These are phyloP conservation scores for Brachyistius frenatus DNA, from an alignment of 2,113 vertebrate genomes.

Conservation along the genomic window DNA sequence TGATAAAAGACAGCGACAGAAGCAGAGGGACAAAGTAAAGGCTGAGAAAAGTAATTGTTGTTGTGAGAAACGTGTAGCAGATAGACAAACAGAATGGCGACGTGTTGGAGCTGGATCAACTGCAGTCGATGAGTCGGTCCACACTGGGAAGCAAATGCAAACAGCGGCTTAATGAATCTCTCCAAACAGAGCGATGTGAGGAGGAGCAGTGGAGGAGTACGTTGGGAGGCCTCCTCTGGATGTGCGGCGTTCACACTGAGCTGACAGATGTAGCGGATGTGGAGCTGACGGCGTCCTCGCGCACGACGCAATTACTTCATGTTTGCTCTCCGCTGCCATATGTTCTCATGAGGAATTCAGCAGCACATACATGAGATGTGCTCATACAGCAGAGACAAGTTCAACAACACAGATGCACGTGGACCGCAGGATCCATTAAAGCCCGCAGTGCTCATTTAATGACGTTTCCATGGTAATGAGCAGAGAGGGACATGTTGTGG, in stretches of 20 bases:
- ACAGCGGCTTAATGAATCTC: constrained; percentile 26
- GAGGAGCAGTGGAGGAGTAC: constrained; percentile 2
- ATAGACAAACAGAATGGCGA: constrained; percentile 17
- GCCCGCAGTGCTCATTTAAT: constrained; percentile 35
- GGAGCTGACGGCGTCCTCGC: background rate
- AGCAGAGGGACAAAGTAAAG: background rate
- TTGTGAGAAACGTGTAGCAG: background rate
- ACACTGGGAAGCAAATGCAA: constrained; percentile 3
- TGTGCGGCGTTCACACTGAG: background rate
- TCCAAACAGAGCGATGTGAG: constrained; percentile 4
- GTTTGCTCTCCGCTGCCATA: constrained; percentile 45
- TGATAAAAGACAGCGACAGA: background rate
- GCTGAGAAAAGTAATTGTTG: background rate
- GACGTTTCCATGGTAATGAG: constrained; percentile 3
- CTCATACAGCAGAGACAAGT: background rate
- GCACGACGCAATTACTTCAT: constrained; percentile 17
- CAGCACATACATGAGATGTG: background rate
- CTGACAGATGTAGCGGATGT: constrained; percentile 33
- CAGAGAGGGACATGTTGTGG: background rate
- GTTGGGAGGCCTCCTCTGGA: background rate
- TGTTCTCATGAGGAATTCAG: constrained; percentile 38
- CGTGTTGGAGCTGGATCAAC: background rate
- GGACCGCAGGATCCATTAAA: constrained; percentile 3
- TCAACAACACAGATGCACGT: constrained; percentile 1
- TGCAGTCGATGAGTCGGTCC: background rate